These are phyloP conservation scores for Eupelmus urozonus DNA, from an alignment of 2,888 invertebrate genomes.

Conservation along the genomic window DNA sequence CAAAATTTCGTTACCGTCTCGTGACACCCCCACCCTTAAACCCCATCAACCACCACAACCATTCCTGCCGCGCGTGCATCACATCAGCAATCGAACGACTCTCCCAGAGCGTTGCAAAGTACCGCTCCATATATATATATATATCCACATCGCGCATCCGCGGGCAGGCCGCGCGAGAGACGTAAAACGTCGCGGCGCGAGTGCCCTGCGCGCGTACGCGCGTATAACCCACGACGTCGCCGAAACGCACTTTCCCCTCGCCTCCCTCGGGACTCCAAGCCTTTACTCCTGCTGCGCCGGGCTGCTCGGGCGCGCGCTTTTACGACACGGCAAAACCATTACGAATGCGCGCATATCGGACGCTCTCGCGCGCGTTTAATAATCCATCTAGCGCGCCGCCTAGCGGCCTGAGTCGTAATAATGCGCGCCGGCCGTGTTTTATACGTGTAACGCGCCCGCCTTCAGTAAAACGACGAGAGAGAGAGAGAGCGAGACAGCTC, in stretches of 20 bases:
- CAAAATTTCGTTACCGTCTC: constrained; percentile 4
- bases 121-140: not conserved
- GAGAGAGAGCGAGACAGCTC: too few relatives aligned
- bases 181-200: constrained; percentile 21
- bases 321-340: constrained; percentile 64
- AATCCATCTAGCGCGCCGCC: constrained; percentile 67
- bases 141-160: too few relatives aligned
- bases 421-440: constrained; percentile 8
- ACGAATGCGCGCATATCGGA: constrained; percentile 61
- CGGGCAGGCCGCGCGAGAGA: not conserved
- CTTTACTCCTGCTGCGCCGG: too few relatives aligned
- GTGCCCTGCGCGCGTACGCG: not conserved
- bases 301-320: constrained; percentile 53
- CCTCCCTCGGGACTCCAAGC: too few relatives aligned
- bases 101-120: not conserved
- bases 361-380: constrained; percentile 68
- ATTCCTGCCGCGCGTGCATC: not conserved
- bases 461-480: too few relatives aligned
- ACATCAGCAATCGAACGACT: constrained; percentile 43
- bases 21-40: too few relatives aligned
- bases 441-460: constrained; percentile 61
- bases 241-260: not conserved
- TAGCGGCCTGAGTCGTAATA: constrained; percentile 42
- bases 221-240: too few relatives aligned
- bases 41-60: not conserved